These are phyloP conservation scores for Melinopterus prodromus DNA, from an alignment of 2,888 invertebrate genomes.

Conservation along the genomic window DNA sequence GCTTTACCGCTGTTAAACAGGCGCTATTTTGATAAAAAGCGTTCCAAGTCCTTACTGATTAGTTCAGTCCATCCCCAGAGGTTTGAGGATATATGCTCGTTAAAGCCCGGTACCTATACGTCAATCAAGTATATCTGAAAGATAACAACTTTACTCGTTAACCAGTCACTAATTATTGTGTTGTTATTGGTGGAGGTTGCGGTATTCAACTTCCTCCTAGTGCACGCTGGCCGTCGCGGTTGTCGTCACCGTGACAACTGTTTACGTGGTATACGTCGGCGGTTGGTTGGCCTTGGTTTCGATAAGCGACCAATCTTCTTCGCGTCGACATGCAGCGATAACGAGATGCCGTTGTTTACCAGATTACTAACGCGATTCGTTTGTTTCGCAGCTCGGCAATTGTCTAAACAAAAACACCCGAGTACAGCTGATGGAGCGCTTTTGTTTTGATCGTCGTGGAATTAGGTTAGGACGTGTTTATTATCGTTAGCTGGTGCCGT, in stretches of 20 bases:
- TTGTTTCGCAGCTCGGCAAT: background rate
- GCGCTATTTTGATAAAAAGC: too few species aligned
- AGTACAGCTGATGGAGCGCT: background rate
- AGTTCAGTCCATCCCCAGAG: too few species aligned
- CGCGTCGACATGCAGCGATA: background rate
- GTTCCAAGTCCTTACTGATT: too few species aligned
- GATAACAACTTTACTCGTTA: too few species aligned
- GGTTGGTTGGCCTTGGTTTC: background rate
- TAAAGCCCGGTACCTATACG: too few species aligned
- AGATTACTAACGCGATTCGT: background rate
- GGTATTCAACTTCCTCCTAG: background rate
- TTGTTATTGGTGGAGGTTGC: background rate
- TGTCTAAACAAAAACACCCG: background rate
- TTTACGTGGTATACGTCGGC: background rate
- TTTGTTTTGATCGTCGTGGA: background rate
- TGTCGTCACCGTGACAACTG: background rate
- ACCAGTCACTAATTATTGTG: background rate
- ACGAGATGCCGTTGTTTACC: background rate
- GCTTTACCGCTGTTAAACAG: too few species aligned
- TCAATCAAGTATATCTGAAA: too few species aligned
- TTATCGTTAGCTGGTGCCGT: background rate
- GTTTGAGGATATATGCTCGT: too few species aligned
- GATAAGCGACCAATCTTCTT: background rate
- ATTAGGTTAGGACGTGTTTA: background rate
- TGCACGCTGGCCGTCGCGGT: background rate